Base-by-base conservation (phyloP, 2,797 vertebrate genomes). In the Astyanax mexicanus region DNA sequence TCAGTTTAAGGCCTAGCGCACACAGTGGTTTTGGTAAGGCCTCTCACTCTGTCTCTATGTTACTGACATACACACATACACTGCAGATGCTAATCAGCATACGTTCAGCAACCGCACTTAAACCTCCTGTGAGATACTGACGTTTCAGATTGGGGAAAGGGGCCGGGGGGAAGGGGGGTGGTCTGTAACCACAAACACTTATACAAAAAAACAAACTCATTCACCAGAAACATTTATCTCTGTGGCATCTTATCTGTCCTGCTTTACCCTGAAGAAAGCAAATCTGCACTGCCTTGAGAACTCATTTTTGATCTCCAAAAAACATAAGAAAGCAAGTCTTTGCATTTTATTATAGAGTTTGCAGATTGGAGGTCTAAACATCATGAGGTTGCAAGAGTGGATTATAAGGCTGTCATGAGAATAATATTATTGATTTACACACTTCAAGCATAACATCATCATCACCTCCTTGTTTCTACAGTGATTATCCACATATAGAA, bases 91-190 rank as follows among this genome's bases (percentile, higher is more conserved):
- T 60, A 60, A 72, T 44, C 38, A 42, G 52, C 11, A 0, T 44
- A 27, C 3, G 61, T 45, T 47, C 42, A 45, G 42, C 42, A 51
- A 37, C 42, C 27, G 64, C 44, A 49, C 25, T 47, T 49, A 23
- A 32, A 49, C 44, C 44, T 67, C 60, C 54, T 40, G 32, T 62
- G 60, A 62, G 54, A 58, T 38, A 66, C 62, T 66, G 62, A 67
- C 25, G 2, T 25, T 44, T 19, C 58, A 44, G 15, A 27, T 45
- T 27, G 3, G 17, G 60, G 29, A 5, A 32, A n/a, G n/a, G 7
- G 3, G 25, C 17, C 19, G 38, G 37, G 35, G 38, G 60, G 35
- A 25, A 15, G n/a, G n/a, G n/a, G n/a, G n/a, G n/a, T n/a, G n/a
- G n/a, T n/a, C 42, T 67, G 35, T 67, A 47, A 67, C 64, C 44